These are phyloP conservation scores for Rhopalosiphum maidis DNA, from an alignment of 1,140 invertebrate genomes.

Conservation along the genomic window DNA sequence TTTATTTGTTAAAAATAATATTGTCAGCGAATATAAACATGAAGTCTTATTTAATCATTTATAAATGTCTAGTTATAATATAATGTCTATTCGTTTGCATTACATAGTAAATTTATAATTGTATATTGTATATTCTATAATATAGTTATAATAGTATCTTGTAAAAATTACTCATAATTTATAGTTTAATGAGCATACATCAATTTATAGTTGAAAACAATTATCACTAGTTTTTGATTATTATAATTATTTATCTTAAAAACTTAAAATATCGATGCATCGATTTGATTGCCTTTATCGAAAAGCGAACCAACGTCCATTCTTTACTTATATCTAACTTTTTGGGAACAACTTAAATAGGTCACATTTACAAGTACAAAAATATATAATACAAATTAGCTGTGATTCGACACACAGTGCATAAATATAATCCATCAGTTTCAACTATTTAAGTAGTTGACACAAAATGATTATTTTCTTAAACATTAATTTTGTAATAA, in stretches of 20 bases:
- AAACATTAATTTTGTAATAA: neutral
- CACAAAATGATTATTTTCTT: neutral
- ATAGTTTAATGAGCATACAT: constrained; percentile 52
- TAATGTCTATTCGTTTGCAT: constrained; percentile 22
- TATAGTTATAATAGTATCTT: neutral
- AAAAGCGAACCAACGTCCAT: neutral
- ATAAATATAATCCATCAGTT: neutral
- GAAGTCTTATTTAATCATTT: constrained; percentile 52
- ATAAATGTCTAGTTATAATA: constrained; percentile 19
- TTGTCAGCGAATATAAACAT: constrained; percentile 28
- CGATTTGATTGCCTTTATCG: neutral
- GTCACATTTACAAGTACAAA: constrained; percentile 50
- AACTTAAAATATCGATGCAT: neutral
- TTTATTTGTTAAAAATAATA: constrained; percentile 47
- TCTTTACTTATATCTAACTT: constrained; percentile 31
- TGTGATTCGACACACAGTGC: neutral
- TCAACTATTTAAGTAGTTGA: neutral
- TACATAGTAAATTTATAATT: neutral
- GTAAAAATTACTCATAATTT: constrained; percentile 18
- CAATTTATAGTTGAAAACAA: constrained; percentile 37
- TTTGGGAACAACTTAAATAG: constrained; percentile 58
- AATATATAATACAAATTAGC: constrained; percentile 7
- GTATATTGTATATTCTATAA: neutral
- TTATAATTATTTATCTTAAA: constrained; percentile 27
- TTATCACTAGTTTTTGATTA: constrained; percentile 43